Evolutionary conservation across 30 jellyfish, hydroid and myxozoan species (phyloP).

Genomic region (Nemopilema nomurai): DNA sequence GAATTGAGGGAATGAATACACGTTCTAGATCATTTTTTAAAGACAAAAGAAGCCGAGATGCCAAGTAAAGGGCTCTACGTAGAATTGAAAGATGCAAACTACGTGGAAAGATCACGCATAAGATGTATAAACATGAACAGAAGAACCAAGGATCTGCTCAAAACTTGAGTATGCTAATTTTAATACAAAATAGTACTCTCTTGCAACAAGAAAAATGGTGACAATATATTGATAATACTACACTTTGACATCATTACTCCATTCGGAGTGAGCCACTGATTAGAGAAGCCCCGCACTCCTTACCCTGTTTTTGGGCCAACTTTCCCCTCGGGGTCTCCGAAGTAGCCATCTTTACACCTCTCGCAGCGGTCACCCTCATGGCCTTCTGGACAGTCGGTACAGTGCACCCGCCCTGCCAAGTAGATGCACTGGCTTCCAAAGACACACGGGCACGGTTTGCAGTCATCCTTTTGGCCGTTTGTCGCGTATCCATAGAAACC

Average conservation of each 20-base stretch:
- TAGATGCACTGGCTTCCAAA: slow-evolving; percentile 84
- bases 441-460: slow-evolving; percentile 95
- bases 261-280: not conserved
- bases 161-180: no score
- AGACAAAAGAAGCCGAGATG: not conserved
- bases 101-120: no score
- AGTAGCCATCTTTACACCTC: slow-evolving; percentile 84
- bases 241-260: no score
- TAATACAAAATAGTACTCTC: no score
- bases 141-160: no score
- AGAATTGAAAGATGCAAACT: not conserved
- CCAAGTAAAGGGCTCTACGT: not conserved
- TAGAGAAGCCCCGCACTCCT: not conserved
- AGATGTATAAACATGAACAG: no score
- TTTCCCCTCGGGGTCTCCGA: slow-evolving; percentile 86
- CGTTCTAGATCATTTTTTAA: not conserved
- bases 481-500: slow-evolving; percentile 97
- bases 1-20: not conserved
- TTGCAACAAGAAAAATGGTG: no score
- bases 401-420: slow-evolving; percentile 69
- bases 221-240: no score
- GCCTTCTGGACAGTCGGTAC: slow-evolving; percentile 94
- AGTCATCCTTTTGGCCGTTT: slow-evolving; percentile 82
- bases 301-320: slow-evolving; percentile 84
- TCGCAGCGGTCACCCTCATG: slow-evolving; percentile 93